phyloP scores from a whole-genome alignment of 2,113 vertebrate genomes.

The Diadophis punctatus region DNA sequence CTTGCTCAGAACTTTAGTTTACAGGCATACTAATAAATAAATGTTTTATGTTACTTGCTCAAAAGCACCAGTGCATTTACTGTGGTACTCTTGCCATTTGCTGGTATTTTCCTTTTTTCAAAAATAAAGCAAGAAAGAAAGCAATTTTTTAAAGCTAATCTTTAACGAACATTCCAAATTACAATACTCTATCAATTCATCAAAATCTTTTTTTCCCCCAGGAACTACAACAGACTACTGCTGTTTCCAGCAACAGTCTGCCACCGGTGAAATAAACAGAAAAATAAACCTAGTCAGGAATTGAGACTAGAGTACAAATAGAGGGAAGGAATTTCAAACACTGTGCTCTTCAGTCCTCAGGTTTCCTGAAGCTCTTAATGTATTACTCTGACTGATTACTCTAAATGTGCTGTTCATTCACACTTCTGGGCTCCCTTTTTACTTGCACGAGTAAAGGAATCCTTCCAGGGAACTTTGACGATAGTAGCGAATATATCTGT shows the following conservation, averaged over 20 bases:
- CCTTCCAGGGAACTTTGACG: constrained; percentile 16
- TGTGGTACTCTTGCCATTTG: constrained; percentile 29
- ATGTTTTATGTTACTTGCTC: constrained; percentile 12
- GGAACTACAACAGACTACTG: not conserved
- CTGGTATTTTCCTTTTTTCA: not conserved
- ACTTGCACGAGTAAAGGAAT: constrained; percentile 20
- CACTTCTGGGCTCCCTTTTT: not conserved
- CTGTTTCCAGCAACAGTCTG: constrained; percentile 35
- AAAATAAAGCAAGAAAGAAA: not conserved
- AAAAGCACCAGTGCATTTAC: not conserved
- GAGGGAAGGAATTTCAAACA: constrained; percentile 47
- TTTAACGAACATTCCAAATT: not conserved
- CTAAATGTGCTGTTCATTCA: constrained; percentile 43
- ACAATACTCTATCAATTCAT: not conserved
- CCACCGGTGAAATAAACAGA: not conserved
- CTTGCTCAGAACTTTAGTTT: not conserved
- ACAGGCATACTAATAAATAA: constrained; percentile 23
- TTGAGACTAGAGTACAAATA: constrained; percentile 55
- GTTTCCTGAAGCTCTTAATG: constrained; percentile 56
- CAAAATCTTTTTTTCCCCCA: constrained; percentile 1
- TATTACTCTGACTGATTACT: constrained; percentile 12
- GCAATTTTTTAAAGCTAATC: not conserved
- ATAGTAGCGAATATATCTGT: too few species aligned
- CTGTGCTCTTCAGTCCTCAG: constrained; percentile 43
- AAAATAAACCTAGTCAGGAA: constrained; percentile 55